Percentiles rank a stretch among this genome's conserved stretches.
phyloP scores from a whole-genome alignment of 2,888 invertebrate species.

The Cabera pusaria region DNA sequence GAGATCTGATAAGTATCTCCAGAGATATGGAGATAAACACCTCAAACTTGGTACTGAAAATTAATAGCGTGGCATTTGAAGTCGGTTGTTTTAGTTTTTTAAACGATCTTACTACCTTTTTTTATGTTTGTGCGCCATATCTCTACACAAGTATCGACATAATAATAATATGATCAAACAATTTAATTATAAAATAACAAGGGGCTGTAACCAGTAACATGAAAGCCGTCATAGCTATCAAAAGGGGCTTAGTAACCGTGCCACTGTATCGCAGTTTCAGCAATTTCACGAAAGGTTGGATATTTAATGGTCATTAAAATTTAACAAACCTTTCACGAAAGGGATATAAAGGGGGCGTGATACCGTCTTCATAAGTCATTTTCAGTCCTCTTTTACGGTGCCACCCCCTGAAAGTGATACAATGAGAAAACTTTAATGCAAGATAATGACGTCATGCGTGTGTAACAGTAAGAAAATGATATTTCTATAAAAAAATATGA shows the following conservation, averaged over 20 bases:
- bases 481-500: no score
- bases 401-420: constrained; percentile 5
- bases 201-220: not conserved
- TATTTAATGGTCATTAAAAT: constrained; percentile 3
- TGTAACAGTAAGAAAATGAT: no score
- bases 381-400: constrained; percentile 8
- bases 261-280: constrained; percentile 2
- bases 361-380: constrained; percentile 8
- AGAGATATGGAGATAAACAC: no score
- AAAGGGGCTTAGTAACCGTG: not conserved
- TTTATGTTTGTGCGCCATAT: no score
- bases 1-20: no score
- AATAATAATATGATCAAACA: no score
- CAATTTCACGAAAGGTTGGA: not conserved
- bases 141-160: no score
- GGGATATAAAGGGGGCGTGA: constrained; percentile 5
- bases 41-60: no score
- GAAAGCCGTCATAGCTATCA: not conserved
- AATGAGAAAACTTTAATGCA: constrained; percentile 13
- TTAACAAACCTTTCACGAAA: constrained; percentile 2
- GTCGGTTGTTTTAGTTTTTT: no score
- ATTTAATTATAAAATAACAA: not conserved
- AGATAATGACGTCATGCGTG: constrained; percentile 17
- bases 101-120: no score
- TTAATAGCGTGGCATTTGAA: no score